These are phyloP conservation scores for Cossypha polioptera DNA, from an alignment of 2,797 vertebrate genomes.

Conservation along the genomic window DNA sequence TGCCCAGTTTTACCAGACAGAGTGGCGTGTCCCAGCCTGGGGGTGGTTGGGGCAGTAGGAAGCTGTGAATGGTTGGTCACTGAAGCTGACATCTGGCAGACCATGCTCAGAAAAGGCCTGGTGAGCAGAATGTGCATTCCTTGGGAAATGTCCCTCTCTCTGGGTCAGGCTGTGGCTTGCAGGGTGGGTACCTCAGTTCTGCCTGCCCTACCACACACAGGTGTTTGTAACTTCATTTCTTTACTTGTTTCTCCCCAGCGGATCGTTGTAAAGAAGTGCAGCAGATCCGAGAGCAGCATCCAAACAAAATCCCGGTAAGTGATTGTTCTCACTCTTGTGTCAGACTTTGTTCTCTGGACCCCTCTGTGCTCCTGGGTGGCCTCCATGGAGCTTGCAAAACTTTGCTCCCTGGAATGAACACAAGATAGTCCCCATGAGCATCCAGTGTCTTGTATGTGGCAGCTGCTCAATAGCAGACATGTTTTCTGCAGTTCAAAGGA, in stretches of 20 bases:
- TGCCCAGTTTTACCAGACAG: not conserved
- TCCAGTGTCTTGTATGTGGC: not conserved
- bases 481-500: not conserved
- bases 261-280: conserved; percentile 98
- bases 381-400: not conserved
- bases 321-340: not conserved
- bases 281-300: conserved; percentile 97
- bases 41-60: not conserved
- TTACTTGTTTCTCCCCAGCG: conserved; percentile 73
- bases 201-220: not conserved
- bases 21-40: not conserved
- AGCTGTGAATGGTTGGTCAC: not conserved
- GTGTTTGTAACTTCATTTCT: not conserved
- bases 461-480: accelerated
- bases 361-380: not conserved
- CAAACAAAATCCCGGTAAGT: conserved; percentile 98
- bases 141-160: not conserved
- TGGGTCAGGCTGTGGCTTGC: not conserved
- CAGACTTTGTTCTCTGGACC: not conserved
- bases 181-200: not conserved
- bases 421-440: not conserved
- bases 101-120: not conserved
- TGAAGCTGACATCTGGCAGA: not conserved
- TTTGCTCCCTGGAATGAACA: not conserved
- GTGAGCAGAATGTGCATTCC: not conserved